phyloP scores from a whole-genome alignment of 2,113 vertebrate genomes.

The Amia ocellicauda region DNA sequence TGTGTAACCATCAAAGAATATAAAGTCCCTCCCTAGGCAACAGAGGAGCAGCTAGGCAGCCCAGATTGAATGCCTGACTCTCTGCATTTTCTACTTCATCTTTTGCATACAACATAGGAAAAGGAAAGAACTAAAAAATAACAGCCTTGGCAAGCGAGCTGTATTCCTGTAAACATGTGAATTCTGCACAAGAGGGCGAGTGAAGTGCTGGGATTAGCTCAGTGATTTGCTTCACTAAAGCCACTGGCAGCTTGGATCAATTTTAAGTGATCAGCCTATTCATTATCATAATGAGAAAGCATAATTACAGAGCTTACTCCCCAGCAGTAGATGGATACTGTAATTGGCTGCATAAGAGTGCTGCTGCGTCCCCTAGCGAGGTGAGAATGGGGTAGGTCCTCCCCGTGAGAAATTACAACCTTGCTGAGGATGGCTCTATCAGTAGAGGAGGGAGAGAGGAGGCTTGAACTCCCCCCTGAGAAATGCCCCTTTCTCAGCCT shows the following conservation, averaged over 20 bases:
- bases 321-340: background rate
- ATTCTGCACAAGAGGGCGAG: background rate
- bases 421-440: too few species aligned
- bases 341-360: background rate
- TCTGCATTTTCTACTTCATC: background rate
- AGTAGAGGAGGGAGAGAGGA: too few species aligned
- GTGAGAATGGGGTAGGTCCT: too few species aligned
- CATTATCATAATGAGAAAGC: constrained; percentile 24
- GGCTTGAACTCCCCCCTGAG: too few species aligned
- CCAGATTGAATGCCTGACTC: background rate
- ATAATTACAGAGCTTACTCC: background rate
- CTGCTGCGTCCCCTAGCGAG: background rate
- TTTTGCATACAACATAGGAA: background rate
- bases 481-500: too few species aligned
- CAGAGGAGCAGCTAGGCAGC: too few species aligned
- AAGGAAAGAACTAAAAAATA: background rate
- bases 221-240: background rate
- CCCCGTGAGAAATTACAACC: too few species aligned
- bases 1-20: background rate
- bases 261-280: constrained; percentile 17
- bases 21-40: background rate
- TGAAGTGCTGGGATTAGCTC: constrained; percentile 1
- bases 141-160: background rate
- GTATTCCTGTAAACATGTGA: background rate
- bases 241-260: constrained; percentile 2